Evolutionary conservation across 2,113 vertebrate species (phyloP).

Genomic region (Cyprinodon brontotheroides): DNA sequence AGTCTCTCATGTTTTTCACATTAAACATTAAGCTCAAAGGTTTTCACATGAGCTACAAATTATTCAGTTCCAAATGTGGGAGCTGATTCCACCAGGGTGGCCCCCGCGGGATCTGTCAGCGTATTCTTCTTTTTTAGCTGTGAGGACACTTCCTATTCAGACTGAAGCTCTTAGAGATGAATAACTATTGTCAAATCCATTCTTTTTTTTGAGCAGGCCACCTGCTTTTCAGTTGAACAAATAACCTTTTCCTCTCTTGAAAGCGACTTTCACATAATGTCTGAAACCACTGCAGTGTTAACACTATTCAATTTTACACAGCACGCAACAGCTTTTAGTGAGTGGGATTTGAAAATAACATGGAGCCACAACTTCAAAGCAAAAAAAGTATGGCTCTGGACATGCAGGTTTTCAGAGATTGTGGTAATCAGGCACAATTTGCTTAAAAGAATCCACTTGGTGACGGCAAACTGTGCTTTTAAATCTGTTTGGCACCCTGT

Average conservation of each 20-base stretch:
- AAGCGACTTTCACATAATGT: conserved; percentile 24
- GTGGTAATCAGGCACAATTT: conserved; percentile 81
- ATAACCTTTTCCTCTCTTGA: conserved; percentile 23
- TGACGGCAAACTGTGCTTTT: conserved; percentile 77
- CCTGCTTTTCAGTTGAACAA: conserved; percentile 20
- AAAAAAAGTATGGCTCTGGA: conserved; percentile 58
- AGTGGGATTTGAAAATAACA: conserved; percentile 31
- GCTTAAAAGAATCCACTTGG: conserved; percentile 74
- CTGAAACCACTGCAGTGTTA: conserved; percentile 31
- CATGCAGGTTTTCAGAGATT: conserved; percentile 64
- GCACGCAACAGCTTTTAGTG: conserved; percentile 30
- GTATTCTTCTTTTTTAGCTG: conserved; percentile 26
- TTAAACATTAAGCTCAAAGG: conserved; percentile 21
- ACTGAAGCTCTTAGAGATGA: conserved; percentile 26
- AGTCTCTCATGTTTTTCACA: conserved; percentile 43
- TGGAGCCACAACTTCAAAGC: conserved; percentile 30
- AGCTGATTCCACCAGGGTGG: conserved; percentile 19
- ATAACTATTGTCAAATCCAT: conserved; percentile 32
- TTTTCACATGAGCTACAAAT: conserved; percentile 30
- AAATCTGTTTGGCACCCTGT: conserved; percentile 89
- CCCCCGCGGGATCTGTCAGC: conserved; percentile 27
- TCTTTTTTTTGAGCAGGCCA: conserved; percentile 22
- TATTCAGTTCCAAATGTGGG: conserved; percentile 16
- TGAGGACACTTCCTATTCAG: conserved; percentile 18
- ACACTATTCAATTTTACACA: conserved; percentile 28